phyloP scores from a whole-genome alignment of 2,113 vertebrate genomes.

The Muscicapa adusta region DNA sequence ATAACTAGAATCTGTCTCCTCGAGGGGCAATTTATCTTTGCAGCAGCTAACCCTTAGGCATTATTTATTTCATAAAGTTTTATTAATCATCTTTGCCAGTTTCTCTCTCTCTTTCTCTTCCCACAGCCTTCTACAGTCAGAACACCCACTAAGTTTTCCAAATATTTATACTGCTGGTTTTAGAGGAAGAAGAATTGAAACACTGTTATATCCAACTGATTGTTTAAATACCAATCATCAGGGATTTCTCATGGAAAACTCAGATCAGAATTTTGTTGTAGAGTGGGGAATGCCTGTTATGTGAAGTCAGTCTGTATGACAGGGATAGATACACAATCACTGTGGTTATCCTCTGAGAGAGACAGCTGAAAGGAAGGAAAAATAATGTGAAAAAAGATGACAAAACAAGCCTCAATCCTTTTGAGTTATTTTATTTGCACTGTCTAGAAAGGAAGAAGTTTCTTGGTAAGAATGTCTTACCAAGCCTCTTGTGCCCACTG shows the following conservation, averaged over 20 bases:
- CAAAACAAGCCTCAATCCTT: neutral
- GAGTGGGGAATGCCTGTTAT: neutral
- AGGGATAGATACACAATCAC: neutral
- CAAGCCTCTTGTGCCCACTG: neutral
- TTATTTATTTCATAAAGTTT: constrained; percentile 20
- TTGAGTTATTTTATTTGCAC: neutral
- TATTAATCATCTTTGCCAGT: constrained; percentile 1
- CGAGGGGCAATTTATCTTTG: constrained; percentile 11
- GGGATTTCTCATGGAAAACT: neutral
- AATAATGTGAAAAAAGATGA: neutral
- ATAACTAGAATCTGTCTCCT: neutral
- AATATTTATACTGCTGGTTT: neutral
- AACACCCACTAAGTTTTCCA: neutral
- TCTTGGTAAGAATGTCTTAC: neutral
- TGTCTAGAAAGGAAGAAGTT: neutral
- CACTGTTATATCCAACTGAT: neutral
- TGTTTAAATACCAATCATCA: neutral
- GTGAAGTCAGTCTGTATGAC: neutral
- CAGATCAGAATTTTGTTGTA: neutral
- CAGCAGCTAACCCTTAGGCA: constrained; percentile 28
- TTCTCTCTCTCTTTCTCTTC: neutral
- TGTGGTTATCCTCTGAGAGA: neutral
- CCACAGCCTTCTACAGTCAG: neutral
- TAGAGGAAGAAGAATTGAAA: neutral
- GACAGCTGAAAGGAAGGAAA: neutral